Evolutionary conservation across 2,797 vertebrate genomes (phyloP), one percentile per base, ranked within the genome.

Genomic region (Schizothorax lantsangensis): DNA sequence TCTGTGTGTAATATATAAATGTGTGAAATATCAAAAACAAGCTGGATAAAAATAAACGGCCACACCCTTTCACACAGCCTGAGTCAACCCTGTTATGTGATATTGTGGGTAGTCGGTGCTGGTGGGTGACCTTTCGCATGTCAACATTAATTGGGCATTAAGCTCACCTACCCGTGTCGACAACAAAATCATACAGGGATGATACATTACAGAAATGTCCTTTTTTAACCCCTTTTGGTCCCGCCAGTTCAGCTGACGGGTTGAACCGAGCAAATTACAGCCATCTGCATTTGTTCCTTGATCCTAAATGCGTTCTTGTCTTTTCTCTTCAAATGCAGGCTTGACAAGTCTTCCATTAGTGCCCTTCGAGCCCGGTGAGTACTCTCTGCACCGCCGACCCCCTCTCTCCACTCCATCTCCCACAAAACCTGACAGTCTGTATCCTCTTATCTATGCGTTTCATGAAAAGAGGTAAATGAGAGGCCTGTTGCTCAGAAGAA

Each of bases 331-430:
- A 80, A 88, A 83, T 40, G 26, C 86, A 91, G 90, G 90, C 79
- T 90, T 80, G 90, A 91, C 84, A 91, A 91, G 88, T 86, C 90
- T 57, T 64, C 79, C 17, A 81, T 89, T 74, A 81, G 49, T 26
- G 75, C 69, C 36, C 89, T 90, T 80, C 84, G 90, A 72, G 17
- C 66, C 23, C 86, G 89, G 89, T 91, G 66, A 91, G 90, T 88
- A 82, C 84, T 91, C 45, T 80, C 52, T 52, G 72, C 30, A 59
- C 19, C 23, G 3, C 59, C 1, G 15, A 45, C 57, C 26, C 72
- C 30, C 68, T 83, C 26, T 72, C 30, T 68, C 26, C 49, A 38
- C 5, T 40, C 21, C 57, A 59, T 81, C 47, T 80, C 21, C 21
- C 57, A 74, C 40, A 79, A 72, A 79, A 57, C 52, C 77, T 79